These are phyloP conservation scores for Epinephelus fuscoguttatus DNA, from an alignment of 2,113 vertebrate species.

Conservation along the genomic window DNA sequence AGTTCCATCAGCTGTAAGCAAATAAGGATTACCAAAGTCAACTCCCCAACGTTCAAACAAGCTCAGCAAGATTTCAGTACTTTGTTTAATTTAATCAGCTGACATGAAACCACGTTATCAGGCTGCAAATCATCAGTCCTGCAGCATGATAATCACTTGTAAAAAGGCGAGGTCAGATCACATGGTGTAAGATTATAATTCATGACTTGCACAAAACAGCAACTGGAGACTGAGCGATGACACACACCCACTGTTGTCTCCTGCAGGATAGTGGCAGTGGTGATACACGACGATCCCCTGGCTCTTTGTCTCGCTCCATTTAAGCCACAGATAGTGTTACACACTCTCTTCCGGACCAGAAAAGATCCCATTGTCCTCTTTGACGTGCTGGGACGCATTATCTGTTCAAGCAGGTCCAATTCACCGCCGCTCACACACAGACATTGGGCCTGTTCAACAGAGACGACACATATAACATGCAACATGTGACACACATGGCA, in stretches of 20 bases:
- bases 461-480: constrained; percentile 35
- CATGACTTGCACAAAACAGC: constrained; percentile 78
- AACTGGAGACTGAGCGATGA: constrained; percentile 65
- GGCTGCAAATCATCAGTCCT: background rate
- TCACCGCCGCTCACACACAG: constrained; percentile 56
- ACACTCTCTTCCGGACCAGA: constrained; percentile 73
- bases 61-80: constrained; percentile 29
- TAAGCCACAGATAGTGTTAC: constrained; percentile 73
- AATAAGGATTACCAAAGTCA: constrained; percentile 43
- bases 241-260: constrained; percentile 75
- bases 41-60: constrained; percentile 44
- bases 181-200: constrained; percentile 64
- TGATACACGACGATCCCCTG: constrained; percentile 61
- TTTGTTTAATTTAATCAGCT: constrained; percentile 33
- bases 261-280: constrained; percentile 56
- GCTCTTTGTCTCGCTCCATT: constrained; percentile 77
- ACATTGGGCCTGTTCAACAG: constrained; percentile 47
- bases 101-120: background rate
- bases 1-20: constrained; percentile 34
- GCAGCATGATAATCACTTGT: constrained; percentile 38
- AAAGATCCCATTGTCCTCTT: constrained; percentile 76
- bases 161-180: constrained; percentile 43
- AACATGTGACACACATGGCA: constrained; percentile 67
- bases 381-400: constrained; percentile 63
- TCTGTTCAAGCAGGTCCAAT: constrained; percentile 67